A percentile compares a stretch with the other conserved stretches of the same genome.
Conservation (phyloP, 2,797 vertebrate genomes). For the Cyprinodon diabolis region DNA sequence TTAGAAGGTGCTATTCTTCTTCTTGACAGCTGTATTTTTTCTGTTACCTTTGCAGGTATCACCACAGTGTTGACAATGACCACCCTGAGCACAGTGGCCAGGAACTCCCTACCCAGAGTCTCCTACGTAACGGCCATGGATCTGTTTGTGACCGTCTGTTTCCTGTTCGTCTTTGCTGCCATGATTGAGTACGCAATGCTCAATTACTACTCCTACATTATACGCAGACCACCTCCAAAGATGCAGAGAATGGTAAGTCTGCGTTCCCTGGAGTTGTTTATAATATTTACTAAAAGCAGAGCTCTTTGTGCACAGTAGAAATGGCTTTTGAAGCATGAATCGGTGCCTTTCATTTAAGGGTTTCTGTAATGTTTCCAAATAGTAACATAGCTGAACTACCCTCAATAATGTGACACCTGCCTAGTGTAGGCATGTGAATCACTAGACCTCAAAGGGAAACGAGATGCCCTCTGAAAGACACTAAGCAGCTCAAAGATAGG, state of each 20-base stretch:
- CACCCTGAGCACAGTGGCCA: constrained; percentile 94
- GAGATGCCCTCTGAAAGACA: neutral
- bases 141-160: constrained; percentile 96
- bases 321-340: neutral
- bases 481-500: neutral
- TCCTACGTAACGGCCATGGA: constrained; percentile 98
- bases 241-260: constrained; percentile 83
- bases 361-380: neutral
- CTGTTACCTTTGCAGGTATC: constrained; percentile 82
- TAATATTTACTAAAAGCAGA: neutral
- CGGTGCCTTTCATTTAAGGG: neutral
- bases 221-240: constrained; percentile 85
- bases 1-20: neutral
- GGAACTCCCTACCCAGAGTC: constrained; percentile 92
- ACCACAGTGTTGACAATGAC: constrained; percentile 98
- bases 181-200: constrained; percentile 97
- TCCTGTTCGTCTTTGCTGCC: constrained; percentile 96
- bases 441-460: neutral
- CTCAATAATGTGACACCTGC: neutral
- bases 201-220: constrained; percentile 92
- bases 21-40: neutral
- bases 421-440: neutral
- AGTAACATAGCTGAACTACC: neutral
- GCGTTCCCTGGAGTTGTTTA: neutral
- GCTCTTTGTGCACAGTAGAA: neutral